Percentiles rank a stretch among this genome's conserved stretches.
These are phyloP conservation scores for Achatina immaculata DNA, from an alignment of 1,140 invertebrate species.

Conservation along the genomic window DNA sequence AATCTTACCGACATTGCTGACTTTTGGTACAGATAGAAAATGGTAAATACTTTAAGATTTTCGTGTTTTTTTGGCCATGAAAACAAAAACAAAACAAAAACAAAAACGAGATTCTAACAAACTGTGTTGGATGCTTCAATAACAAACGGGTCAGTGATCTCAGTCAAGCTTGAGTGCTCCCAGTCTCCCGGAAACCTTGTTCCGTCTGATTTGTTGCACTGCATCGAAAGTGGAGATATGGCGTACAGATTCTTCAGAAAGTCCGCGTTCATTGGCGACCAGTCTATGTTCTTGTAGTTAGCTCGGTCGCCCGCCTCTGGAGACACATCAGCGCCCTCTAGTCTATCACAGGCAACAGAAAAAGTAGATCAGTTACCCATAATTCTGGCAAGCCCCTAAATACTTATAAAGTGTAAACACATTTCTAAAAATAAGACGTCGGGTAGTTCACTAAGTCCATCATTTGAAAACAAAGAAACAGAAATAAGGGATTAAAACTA, in stretches of 20 bases:
- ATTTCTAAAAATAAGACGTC: no score
- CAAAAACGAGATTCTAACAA: no score
- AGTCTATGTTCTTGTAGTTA: slow-evolving; percentile 87
- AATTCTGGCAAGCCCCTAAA: no score
- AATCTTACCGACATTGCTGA: no score
- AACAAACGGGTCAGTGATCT: background rate
- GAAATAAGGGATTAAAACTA: no score
- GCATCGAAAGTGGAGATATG: slow-evolving; percentile 92
- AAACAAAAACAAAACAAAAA: no score
- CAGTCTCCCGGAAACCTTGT: slow-evolving; percentile 34
- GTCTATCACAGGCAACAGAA: slow-evolving; percentile 62
- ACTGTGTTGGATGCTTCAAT: background rate
- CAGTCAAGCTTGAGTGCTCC: background rate
- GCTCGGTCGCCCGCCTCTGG: slow-evolving; percentile 71
- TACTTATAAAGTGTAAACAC: no score
- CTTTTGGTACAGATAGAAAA: no score
- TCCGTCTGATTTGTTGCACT: slow-evolving; percentile 82
- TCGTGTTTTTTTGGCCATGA: no score
- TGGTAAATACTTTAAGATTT: no score
- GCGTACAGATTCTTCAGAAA: slow-evolving; percentile 84
- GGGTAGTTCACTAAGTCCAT: no score
- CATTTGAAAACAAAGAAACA: no score
- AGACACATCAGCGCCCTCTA: slow-evolving; percentile 73
- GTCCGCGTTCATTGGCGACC: slow-evolving; percentile 83
- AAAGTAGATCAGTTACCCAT: background rate